Conservation (phyloP, 2,797 vertebrate genomes). For the Hemibagrus guttatus region DNA sequence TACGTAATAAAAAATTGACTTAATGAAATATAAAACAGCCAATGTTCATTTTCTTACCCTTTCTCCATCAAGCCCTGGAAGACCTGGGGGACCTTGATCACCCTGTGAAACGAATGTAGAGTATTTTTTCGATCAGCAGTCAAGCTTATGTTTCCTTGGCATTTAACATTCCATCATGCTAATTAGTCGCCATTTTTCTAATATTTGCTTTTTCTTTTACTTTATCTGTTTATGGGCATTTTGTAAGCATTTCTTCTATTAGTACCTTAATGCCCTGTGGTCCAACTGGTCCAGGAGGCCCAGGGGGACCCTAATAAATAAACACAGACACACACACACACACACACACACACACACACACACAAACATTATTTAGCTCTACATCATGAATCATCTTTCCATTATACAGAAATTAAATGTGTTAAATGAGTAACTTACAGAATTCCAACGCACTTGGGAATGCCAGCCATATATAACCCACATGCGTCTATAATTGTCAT, state of each 20-base stretch:
- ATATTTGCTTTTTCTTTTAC: neutral
- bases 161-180: neutral
- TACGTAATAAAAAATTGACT: neutral
- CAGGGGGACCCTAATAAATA: constrained; percentile 88
- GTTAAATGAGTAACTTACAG: constrained; percentile 5
- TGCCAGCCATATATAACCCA: neutral
- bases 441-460: neutral
- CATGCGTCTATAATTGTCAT: neutral
- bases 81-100: constrained; percentile 87
- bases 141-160: neutral
- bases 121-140: constrained; percentile 9
- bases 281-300: constrained; percentile 88
- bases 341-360: neutral
- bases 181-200: neutral
- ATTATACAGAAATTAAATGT: neutral
- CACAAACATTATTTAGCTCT: neutral
- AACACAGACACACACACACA: neutral
- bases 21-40: neutral
- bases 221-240: neutral
- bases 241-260: neutral
- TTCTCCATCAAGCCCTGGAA: constrained; percentile 89
- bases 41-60: constrained; percentile 76
- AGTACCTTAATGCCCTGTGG: constrained; percentile 88
- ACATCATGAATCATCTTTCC: constrained; percentile 12
- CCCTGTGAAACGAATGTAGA: constrained; percentile 75